Conservation (phyloP, 2,797 vertebrate genomes). For the Scarus forsteni region DNA sequence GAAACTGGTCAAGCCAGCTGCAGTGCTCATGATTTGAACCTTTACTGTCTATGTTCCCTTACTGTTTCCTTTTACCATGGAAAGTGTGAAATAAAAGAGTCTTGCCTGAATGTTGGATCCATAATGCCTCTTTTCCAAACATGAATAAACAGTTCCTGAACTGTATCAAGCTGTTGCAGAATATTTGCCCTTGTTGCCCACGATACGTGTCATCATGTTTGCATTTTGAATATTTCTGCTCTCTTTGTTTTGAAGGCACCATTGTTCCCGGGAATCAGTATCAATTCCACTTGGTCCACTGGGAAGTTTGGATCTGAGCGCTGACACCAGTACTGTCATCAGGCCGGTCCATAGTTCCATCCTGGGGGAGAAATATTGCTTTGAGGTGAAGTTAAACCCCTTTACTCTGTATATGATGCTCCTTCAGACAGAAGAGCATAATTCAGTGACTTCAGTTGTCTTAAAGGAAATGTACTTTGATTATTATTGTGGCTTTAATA, state of each 20-base stretch:
- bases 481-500: slow-evolving; percentile 1
- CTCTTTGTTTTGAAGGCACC: slow-evolving; percentile 58
- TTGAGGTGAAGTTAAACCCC: slow-evolving; percentile 86
- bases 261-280: slow-evolving; percentile 89
- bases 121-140: too few species aligned
- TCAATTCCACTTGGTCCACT: slow-evolving; percentile 78
- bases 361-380: slow-evolving; percentile 92
- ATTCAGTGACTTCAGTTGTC: neutral
- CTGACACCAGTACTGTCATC: slow-evolving; percentile 87
- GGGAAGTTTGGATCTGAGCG: slow-evolving; percentile 88
- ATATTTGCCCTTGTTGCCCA: too few species aligned
- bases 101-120: too few species aligned
- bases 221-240: neutral
- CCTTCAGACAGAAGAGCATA: neutral
- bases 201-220: neutral
- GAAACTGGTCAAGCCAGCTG: too few species aligned
- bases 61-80: too few species aligned
- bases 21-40: too few species aligned
- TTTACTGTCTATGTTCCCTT: too few species aligned
- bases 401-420: neutral
- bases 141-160: too few species aligned
- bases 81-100: too few species aligned
- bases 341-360: slow-evolving; percentile 94
- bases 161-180: too few species aligned
- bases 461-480: neutral